Conservation (phyloP, 2,888 invertebrate genomes). For the Drosophila lacicola region DNA sequence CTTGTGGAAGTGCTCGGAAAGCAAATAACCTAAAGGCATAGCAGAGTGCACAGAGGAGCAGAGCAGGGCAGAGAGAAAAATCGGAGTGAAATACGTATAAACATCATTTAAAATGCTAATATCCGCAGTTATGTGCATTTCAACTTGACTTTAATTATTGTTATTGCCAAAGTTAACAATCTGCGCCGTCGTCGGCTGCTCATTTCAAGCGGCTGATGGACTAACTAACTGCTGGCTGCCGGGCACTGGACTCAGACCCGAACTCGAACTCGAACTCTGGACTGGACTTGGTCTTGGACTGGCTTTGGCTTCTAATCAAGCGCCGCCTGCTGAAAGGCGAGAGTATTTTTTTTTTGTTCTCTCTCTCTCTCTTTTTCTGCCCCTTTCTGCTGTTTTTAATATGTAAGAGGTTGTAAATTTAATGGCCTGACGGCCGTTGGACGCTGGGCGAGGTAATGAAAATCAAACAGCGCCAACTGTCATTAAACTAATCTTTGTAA, state of each 20-base stretch:
- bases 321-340: conserved; percentile 32
- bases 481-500: conserved; percentile 83
- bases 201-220: conserved; percentile 65
- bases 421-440: conserved; percentile 67
- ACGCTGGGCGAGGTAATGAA: conserved; percentile 69
- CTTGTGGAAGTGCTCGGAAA: conserved; percentile 42
- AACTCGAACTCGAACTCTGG: conserved; percentile 3
- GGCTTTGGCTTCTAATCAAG: conserved; percentile 67
- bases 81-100: conserved; percentile 58
- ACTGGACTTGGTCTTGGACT: conserved; percentile 3
- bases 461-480: conserved; percentile 82
- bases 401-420: conserved; percentile 80
- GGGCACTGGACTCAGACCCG: conserved; percentile 27
- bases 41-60: conserved; percentile 7
- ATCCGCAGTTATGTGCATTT: conserved; percentile 82
- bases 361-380: conserved; percentile 5
- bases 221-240: conserved; percentile 62
- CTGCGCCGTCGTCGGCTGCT: conserved; percentile 65
- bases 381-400: conserved; percentile 53
- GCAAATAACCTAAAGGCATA: conserved; percentile 63
- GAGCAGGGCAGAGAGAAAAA: conserved; percentile 4
- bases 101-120: conserved; percentile 83
- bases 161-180: conserved; percentile 84
- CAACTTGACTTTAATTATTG: conserved; percentile 84
- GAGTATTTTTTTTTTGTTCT: conserved; percentile 15